A percentile compares a stretch with the other conserved stretches of the same genome.
These are phyloP conservation scores for Amblyopsis hoosieri DNA, from an alignment of 2,797 vertebrate species.

Conservation along the genomic window DNA sequence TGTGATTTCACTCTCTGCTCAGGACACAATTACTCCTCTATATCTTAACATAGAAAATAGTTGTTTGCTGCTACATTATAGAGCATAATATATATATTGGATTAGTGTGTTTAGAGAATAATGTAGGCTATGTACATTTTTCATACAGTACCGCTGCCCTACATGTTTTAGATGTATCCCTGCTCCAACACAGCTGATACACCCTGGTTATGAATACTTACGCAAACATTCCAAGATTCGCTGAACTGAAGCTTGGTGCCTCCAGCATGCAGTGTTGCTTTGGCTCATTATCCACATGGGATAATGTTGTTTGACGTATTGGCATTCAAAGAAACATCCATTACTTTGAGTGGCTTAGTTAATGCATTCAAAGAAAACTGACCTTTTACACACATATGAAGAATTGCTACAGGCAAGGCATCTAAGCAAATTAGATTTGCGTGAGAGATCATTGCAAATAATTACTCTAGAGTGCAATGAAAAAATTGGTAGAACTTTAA, in stretches of 20 bases:
- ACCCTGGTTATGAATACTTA: neutral
- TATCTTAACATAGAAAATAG: no score
- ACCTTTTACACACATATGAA: constrained; percentile 55
- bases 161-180: no score
- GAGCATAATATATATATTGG: no score
- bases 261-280: constrained; percentile 4
- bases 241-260: constrained; percentile 1
- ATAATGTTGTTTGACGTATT: constrained; percentile 39
- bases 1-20: no score
- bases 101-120: no score
- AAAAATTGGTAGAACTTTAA: constrained; percentile 29
- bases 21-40: no score
- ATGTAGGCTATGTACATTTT: no score
- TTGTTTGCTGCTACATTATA: no score
- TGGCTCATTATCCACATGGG: constrained; percentile 24
- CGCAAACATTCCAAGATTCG: neutral
- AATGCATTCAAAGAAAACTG: constrained; percentile 40
- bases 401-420: constrained; percentile 46
- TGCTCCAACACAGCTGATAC: no score
- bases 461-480: constrained; percentile 37
- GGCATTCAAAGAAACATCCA: constrained; percentile 33
- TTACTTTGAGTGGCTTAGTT: constrained; percentile 48
- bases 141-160: no score
- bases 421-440: constrained; percentile 57
- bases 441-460: constrained; percentile 38